phyloP scores from a whole-genome alignment of 1,140 invertebrate genomes.

The Cecropterus lyciades region DNA sequence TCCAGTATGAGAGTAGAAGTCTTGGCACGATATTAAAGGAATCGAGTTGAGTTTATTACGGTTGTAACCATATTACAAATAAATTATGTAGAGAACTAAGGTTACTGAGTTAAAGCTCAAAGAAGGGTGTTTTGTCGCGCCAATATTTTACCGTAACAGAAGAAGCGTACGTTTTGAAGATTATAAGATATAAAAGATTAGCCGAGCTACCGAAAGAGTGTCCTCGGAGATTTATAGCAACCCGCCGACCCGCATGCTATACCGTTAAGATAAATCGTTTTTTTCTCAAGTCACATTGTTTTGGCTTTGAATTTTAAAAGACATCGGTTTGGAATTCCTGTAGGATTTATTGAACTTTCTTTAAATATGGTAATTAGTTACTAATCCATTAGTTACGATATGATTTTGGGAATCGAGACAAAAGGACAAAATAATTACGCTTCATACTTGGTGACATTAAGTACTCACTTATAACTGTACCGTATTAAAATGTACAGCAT shows the following conservation, averaged over 20 bases:
- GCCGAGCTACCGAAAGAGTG: conserved; percentile 38
- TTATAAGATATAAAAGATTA: conserved; percentile 42
- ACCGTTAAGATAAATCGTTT: conserved; percentile 35
- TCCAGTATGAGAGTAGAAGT: conserved; percentile 3
- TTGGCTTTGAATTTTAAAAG: conserved; percentile 36
- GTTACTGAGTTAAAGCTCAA: conserved; percentile 17
- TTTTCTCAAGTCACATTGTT: conserved; percentile 33
- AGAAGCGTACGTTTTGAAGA: conserved; percentile 36
- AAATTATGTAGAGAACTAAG: conserved; percentile 23
- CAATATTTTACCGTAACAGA: conserved; percentile 35
- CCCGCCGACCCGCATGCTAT: conserved; percentile 37
- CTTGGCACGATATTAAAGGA: conserved; percentile 32
- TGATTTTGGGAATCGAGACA: too few species aligned
- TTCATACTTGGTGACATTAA: too few species aligned
- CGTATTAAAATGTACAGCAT: too few species aligned
- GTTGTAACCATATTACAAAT: conserved; percentile 28
- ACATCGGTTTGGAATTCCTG: conserved; percentile 24
- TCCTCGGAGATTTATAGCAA: conserved; percentile 40
- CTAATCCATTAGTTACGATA: too few species aligned
- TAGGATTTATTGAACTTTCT: conserved; percentile 19
- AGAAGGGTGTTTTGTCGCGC: conserved; percentile 27
- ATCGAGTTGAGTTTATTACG: conserved; percentile 23
- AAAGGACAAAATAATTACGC: too few species aligned
- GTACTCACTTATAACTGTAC: too few species aligned
- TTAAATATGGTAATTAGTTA: conserved; percentile 3